These are phyloP conservation scores for Tipula helvola DNA, from an alignment of 2,888 invertebrate genomes.

Conservation along the genomic window DNA sequence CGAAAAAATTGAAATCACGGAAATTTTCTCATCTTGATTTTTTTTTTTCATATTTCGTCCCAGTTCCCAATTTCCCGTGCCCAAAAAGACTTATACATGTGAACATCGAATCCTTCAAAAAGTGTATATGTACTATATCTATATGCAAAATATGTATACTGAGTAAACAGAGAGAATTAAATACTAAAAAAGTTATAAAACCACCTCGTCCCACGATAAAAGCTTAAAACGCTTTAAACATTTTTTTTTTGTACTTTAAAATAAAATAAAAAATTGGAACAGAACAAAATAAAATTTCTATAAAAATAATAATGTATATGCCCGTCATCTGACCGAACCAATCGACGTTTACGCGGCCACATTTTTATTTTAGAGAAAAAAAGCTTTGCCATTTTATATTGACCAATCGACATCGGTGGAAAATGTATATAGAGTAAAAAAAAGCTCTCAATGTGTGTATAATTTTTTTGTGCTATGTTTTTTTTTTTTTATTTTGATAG, in stretches of 20 bases:
- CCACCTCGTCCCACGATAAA: background rate
- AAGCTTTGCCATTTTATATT: conserved; percentile 11
- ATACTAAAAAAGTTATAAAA: background rate
- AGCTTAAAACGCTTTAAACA: conserved; percentile 5
- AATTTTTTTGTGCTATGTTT: background rate
- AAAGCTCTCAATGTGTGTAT: conserved; percentile 9
- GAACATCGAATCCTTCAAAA: background rate
- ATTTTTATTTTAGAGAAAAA: conserved; percentile 10
- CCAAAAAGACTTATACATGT: background rate
- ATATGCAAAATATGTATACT: background rate
- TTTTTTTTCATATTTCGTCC: background rate
- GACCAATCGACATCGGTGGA: conserved; percentile 12
- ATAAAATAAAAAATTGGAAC: background rate
- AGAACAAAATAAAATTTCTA: background rate
- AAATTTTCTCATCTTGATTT: background rate
- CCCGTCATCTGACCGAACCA: conserved; percentile 11
- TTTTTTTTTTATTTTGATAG: background rate
- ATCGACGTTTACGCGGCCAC: conserved; percentile 12
- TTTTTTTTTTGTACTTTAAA: background rate
- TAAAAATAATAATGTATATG: conserved; percentile 8
- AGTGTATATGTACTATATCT: background rate
- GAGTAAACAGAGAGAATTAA: background rate
- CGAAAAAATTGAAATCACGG: background rate
- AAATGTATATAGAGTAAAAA: conserved; percentile 6
- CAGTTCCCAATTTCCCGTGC: background rate